These are phyloP conservation scores for Oxystoma pomonae DNA, from an alignment of 2,888 invertebrate species.

Conservation along the genomic window DNA sequence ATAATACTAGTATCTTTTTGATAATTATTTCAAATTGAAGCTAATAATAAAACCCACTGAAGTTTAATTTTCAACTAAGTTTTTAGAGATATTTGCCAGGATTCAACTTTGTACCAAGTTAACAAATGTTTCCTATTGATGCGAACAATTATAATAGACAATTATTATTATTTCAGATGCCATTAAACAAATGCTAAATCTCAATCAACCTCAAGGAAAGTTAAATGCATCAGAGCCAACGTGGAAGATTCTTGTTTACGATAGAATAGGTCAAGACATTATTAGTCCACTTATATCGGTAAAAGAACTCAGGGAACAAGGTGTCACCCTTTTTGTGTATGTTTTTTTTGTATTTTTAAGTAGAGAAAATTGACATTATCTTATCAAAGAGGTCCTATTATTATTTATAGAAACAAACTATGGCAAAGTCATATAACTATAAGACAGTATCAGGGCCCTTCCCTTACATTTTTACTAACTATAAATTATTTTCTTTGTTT, in stretches of 20 bases:
- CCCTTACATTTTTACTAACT: too few relatives aligned
- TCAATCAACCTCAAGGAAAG: slow-evolving; percentile 78
- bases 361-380: not conserved
- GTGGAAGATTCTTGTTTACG: slow-evolving; percentile 96
- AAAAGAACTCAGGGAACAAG: slow-evolving; percentile 91
- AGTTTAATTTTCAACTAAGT: too few relatives aligned
- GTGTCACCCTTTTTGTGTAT: slow-evolving; percentile 97
- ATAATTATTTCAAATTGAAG: too few relatives aligned
- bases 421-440: too few relatives aligned
- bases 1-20: too few relatives aligned
- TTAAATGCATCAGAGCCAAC: slow-evolving; percentile 78
- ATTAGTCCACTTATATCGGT: slow-evolving; percentile 95
- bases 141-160: too few relatives aligned
- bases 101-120: too few relatives aligned
- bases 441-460: too few relatives aligned
- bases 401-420: not conserved
- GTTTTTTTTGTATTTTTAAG: slow-evolving; percentile 40
- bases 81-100: too few relatives aligned
- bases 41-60: too few relatives aligned
- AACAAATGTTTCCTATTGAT: too few relatives aligned
- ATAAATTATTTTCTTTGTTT: not conserved
- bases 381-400: not conserved
- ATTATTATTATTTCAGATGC: slow-evolving; percentile 66
- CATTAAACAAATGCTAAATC: slow-evolving; percentile 91
- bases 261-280: slow-evolving; percentile 95